Evolutionary conservation across 2,888 invertebrate genomes (phyloP).

Genomic region (Apamea sordens): DNA sequence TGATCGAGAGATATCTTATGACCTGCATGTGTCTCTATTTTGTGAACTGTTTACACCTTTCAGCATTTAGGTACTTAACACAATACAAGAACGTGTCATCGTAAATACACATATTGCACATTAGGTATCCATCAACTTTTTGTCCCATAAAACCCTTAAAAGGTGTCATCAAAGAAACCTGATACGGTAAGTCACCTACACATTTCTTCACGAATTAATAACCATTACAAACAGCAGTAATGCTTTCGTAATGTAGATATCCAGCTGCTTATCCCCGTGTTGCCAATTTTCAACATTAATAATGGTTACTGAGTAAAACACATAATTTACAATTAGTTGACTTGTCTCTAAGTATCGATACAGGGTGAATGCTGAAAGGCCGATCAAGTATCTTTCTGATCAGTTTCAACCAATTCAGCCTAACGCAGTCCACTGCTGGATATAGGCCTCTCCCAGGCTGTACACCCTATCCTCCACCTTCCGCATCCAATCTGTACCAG

Average conservation of each 20-base stretch:
- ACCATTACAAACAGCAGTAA: not conserved
- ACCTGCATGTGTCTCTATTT: too few relatives aligned
- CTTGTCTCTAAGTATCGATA: not conserved
- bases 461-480: too few relatives aligned
- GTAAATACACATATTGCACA: not conserved
- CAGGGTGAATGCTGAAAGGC: not conserved
- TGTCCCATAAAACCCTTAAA: not conserved
- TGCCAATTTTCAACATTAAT: slow-evolving; percentile 7
- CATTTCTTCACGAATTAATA: slow-evolving; percentile 6
- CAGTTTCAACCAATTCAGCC: too few relatives aligned
- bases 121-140: not conserved
- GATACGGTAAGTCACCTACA: slow-evolving; percentile 1
- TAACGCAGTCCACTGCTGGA: too few relatives aligned
- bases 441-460: too few relatives aligned
- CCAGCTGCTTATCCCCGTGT: slow-evolving; percentile 14
- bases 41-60: too few relatives aligned
- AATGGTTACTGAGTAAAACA: slow-evolving; percentile 14
- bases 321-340: slow-evolving; percentile 19
- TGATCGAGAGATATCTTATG: too few relatives aligned
- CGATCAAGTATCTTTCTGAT: too few relatives aligned
- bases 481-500: too few relatives aligned
- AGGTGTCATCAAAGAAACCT: not conserved
- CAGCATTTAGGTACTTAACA: too few relatives aligned
- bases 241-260: slow-evolving; percentile 1
- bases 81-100: not conserved